These are phyloP conservation scores for Dipodomys ordii DNA, from an alignment of 2,113 vertebrate genomes.

Conservation along the genomic window DNA sequence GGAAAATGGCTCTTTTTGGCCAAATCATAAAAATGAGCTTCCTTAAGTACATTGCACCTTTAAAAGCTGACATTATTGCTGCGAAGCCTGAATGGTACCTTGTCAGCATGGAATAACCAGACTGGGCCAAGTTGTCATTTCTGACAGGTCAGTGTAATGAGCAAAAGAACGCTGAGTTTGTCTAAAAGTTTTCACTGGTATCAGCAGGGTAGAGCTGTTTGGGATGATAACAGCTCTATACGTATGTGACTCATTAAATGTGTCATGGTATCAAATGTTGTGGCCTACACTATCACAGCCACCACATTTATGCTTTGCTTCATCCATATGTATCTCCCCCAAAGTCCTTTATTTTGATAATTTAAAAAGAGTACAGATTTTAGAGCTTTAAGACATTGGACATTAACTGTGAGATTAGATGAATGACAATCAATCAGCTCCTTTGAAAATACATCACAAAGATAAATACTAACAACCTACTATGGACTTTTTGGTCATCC, in stretches of 20 bases:
- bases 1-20: slow-evolving; percentile 80
- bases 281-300: slow-evolving; percentile 79
- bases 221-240: slow-evolving; percentile 83
- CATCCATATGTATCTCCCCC: background rate
- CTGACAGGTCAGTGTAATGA: slow-evolving; percentile 89
- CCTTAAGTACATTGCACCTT: slow-evolving; percentile 83
- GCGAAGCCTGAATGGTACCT: slow-evolving; percentile 85
- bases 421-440: background rate
- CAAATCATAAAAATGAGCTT: slow-evolving; percentile 86
- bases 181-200: slow-evolving; percentile 84
- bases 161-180: slow-evolving; percentile 87
- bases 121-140: slow-evolving; percentile 88
- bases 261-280: slow-evolving; percentile 82
- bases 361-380: slow-evolving; percentile 22
- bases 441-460: slow-evolving; percentile 31
- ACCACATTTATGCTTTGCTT: slow-evolving; percentile 82
- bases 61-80: slow-evolving; percentile 88
- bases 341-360: slow-evolving; percentile 63
- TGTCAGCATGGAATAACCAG: slow-evolving; percentile 89
- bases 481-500: background rate
- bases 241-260: slow-evolving; percentile 84
- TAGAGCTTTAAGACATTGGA: slow-evolving; percentile 41
- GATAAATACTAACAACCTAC: slow-evolving; percentile 2
- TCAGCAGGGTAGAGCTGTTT: slow-evolving; percentile 88
- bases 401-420: slow-evolving; percentile 38